These are phyloP conservation scores for Drosophila yakuba DNA, from an alignment of 1,140 invertebrate species.

Conservation along the genomic window DNA sequence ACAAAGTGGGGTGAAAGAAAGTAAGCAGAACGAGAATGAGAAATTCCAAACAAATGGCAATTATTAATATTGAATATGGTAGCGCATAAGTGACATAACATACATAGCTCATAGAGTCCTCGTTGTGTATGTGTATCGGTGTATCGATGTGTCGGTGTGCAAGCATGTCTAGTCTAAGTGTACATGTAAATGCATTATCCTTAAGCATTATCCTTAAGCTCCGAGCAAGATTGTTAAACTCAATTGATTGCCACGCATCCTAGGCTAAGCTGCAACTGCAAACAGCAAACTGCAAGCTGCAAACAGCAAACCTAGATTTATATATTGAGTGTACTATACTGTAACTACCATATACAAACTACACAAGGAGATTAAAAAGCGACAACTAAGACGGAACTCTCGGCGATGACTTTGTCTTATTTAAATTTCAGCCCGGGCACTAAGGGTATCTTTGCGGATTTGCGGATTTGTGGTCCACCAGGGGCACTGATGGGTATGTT, in stretches of 20 bases:
- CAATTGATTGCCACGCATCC: slow-evolving; percentile 45
- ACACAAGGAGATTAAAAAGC: slow-evolving; percentile 66
- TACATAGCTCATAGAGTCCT: slow-evolving; percentile 62
- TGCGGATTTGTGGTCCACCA: slow-evolving; percentile 28
- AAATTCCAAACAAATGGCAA: slow-evolving; percentile 64
- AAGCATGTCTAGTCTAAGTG: slow-evolving; percentile 22
- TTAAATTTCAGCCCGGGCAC: slow-evolving; percentile 56
- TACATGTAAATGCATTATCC: slow-evolving; percentile 41
- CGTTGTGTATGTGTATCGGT: slow-evolving; percentile 27
- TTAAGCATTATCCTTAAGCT: slow-evolving; percentile 34
- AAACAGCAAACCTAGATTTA: slow-evolving; percentile 48
- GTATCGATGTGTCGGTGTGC: slow-evolving; percentile 36
- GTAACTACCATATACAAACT: slow-evolving; percentile 58
- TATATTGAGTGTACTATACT: slow-evolving; percentile 51
- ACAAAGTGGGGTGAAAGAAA: slow-evolving; percentile 23
- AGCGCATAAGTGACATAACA: slow-evolving; percentile 45
- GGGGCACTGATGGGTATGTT: not conserved
- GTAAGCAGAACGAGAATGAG: not conserved
- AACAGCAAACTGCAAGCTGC: slow-evolving; percentile 19
- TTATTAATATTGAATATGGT: slow-evolving; percentile 79
- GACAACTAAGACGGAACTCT: slow-evolving; percentile 41
- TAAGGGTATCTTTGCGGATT: slow-evolving; percentile 22
- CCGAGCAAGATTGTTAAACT: slow-evolving; percentile 7
- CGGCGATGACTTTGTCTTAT: slow-evolving; percentile 53
- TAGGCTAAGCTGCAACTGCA: slow-evolving; percentile 53